A percentile compares a stretch with the other conserved stretches of the same genome.
These are phyloP conservation scores for Conomelus anceps DNA, from an alignment of 2,888 invertebrate species.

Conservation along the genomic window DNA sequence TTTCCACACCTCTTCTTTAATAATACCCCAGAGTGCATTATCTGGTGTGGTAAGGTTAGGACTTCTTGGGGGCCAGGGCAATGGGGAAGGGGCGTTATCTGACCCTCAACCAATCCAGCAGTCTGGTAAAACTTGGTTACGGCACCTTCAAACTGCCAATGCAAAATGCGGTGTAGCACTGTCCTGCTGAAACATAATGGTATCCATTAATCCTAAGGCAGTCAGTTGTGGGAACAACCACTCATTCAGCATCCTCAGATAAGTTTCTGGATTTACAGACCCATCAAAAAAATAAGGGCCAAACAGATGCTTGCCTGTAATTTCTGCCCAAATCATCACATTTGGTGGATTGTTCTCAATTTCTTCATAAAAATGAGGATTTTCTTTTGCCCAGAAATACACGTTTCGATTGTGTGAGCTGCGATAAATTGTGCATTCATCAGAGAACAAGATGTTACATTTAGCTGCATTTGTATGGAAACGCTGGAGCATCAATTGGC, in stretches of 20 bases:
- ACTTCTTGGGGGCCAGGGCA: neutral
- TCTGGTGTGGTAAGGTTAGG: neutral
- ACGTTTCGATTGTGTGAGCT: neutral
- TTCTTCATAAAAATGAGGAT: no score
- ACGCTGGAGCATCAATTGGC: neutral
- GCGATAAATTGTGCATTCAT: no score
- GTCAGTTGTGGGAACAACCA: neutral
- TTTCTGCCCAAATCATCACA: neutral
- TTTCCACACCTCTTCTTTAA: no score
- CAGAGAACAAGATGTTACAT: no score
- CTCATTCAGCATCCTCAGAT: neutral
- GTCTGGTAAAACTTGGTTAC: no score
- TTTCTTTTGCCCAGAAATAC: neutral
- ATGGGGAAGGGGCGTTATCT: neutral
- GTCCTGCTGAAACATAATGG: neutral
- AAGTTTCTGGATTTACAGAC: neutral
- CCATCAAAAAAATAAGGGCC: neutral
- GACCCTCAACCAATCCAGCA: no score
- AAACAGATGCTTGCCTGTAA: neutral
- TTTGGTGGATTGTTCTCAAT: no score
- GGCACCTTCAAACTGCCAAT: neutral
- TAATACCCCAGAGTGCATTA: no score
- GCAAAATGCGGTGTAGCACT: neutral
- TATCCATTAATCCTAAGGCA: neutral
- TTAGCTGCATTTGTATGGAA: neutral